These are phyloP conservation scores for Synodontis membranacea DNA, from an alignment of 2,113 vertebrate species.

Conservation along the genomic window DNA sequence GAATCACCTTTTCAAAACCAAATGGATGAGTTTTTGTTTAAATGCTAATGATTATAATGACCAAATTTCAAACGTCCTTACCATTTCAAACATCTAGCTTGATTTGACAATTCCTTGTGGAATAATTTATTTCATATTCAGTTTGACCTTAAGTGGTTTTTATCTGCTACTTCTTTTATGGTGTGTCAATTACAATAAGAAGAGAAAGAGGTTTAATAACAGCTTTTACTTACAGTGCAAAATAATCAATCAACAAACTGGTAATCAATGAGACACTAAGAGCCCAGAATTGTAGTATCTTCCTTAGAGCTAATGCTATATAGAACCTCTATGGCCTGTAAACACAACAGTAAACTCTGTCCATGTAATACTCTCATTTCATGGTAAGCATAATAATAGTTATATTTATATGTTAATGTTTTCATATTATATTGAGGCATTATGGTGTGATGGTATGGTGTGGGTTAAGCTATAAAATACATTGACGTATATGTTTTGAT, in stretches of 20 bases:
- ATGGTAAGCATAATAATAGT: neutral
- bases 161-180: constrained; percentile 35
- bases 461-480: constrained; percentile 8
- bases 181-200: constrained; percentile 49
- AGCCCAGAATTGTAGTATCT: neutral
- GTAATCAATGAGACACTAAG: constrained; percentile 42
- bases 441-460: neutral
- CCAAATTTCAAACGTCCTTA: neutral
- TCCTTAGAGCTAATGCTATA: neutral
- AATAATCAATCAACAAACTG: constrained; percentile 40
- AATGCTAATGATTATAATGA: neutral
- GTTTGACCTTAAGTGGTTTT: constrained; percentile 39
- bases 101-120: constrained; percentile 23
- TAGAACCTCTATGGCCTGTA: neutral
- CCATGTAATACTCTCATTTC: neutral
- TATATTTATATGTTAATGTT: neutral
- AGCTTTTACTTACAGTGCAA: constrained; percentile 50
- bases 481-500: too few relatives aligned
- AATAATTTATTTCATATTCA: constrained; percentile 38
- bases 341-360: neutral
- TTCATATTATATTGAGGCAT: constrained; percentile 11
- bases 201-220: constrained; percentile 38
- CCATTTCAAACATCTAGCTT: constrained; percentile 15
- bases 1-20: neutral
- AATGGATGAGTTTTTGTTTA: neutral